These are phyloP conservation scores for Cottus gobio DNA, from an alignment of 2,113 vertebrate genomes.

Conservation along the genomic window DNA sequence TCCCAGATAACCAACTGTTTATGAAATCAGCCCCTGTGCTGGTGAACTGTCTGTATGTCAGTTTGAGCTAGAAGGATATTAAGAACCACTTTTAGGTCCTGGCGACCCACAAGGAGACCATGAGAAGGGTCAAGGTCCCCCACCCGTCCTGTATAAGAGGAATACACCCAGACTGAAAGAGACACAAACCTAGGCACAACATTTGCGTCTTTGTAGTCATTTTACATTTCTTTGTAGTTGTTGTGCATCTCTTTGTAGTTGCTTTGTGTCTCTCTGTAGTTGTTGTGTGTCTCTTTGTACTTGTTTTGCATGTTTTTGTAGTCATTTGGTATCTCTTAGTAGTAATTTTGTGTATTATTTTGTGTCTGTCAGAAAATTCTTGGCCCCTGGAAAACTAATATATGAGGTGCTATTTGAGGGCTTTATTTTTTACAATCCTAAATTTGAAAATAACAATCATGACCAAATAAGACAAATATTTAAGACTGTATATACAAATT, in stretches of 20 bases:
- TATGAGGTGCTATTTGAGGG: background rate
- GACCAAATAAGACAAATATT: background rate
- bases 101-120: background rate
- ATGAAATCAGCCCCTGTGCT: background rate
- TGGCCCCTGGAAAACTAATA: background rate
- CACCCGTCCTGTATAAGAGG: background rate
- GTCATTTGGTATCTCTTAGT: no score
- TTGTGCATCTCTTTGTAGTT: no score
- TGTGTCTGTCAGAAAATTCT: background rate
- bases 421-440: background rate
- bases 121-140: background rate
- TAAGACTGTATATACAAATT: background rate
- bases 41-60: background rate
- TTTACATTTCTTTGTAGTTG: background rate
- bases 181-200: background rate
- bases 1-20: background rate
- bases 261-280: background rate
- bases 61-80: background rate
- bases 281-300: background rate
- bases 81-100: background rate
- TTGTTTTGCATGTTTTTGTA: background rate
- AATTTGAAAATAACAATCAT: background rate
- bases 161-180: background rate
- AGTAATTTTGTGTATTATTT: background rate
- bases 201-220: background rate